Conservation (phyloP, 92 coral and sea anemone genomes). For the Metridium senile region DNA sequence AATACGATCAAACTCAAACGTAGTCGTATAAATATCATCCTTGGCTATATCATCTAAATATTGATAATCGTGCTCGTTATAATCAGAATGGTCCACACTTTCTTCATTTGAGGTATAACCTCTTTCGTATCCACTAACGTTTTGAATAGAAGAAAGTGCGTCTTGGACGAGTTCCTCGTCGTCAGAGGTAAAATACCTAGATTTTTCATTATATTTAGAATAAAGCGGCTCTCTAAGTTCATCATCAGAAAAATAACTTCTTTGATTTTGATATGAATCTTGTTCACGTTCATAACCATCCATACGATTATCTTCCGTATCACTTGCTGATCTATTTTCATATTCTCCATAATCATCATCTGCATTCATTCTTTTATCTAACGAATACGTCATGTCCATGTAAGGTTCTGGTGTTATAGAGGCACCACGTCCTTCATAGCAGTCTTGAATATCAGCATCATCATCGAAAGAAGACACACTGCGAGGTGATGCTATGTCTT, state of each 20-base stretch:
- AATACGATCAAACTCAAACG: conserved; percentile 10
- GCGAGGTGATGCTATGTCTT: conserved; percentile 20
- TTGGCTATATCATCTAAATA: conserved; percentile 13
- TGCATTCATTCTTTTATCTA: background rate
- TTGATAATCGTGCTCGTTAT: conserved; percentile 10
- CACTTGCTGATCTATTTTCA: background rate
- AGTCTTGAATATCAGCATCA: background rate
- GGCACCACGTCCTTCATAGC: conserved; percentile 10
- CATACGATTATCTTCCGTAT: background rate
- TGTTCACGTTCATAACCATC: background rate
- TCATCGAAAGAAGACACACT: background rate
- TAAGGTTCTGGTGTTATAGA: conserved; percentile 10
- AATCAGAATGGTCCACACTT: conserved; percentile 2
- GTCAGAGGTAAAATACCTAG: background rate
- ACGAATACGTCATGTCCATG: background rate
- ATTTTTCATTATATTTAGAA: background rate
- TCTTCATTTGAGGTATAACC: background rate
- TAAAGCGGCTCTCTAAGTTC: background rate
- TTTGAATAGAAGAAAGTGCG: background rate
- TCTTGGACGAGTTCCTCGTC: conserved; percentile 13
- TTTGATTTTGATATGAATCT: conserved; percentile 7
- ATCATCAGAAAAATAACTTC: background rate
- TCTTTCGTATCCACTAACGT: background rate
- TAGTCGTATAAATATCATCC: background rate
- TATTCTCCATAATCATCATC: background rate